phyloP scores from a whole-genome alignment of 2,888 invertebrate species.

The Silvanus unidentatus region DNA sequence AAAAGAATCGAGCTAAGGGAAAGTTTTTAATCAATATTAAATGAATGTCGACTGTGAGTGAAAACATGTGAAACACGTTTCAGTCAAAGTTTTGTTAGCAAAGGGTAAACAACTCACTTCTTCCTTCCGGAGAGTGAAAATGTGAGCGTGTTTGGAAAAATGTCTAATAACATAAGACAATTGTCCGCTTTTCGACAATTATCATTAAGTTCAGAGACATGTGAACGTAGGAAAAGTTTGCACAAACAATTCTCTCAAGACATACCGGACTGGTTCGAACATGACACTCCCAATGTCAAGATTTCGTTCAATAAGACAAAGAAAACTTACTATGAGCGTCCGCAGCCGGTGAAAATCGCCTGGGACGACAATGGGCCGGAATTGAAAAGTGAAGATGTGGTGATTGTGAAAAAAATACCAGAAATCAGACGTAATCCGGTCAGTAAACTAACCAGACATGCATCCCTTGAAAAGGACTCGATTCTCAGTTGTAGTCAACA shows the following conservation, averaged over 20 bases:
- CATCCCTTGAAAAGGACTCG: constrained; percentile 36
- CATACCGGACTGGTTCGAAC: constrained; percentile 21
- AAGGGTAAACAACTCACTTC: constrained; percentile 30
- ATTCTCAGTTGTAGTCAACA: constrained; percentile 48
- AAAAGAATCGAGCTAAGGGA: constrained; percentile 36
- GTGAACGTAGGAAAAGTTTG: constrained; percentile 27
- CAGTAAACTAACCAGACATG: constrained; percentile 30
- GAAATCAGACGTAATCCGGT: constrained; percentile 29
- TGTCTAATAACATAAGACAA: constrained; percentile 24
- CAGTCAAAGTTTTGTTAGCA: constrained; percentile 41
- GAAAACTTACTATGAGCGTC: constrained; percentile 20
- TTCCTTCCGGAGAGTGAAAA: constrained; percentile 6
- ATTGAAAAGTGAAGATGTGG: constrained; percentile 29
- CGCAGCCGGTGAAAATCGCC: constrained; percentile 29
- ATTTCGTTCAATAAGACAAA: constrained; percentile 24
- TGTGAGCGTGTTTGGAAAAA: neutral
- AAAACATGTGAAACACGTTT: constrained; percentile 38
- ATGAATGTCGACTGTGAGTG: constrained; percentile 37
- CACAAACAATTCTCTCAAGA: constrained; percentile 41
- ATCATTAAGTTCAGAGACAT: constrained; percentile 32
- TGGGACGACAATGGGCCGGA: constrained; percentile 22
- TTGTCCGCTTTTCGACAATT: constrained; percentile 39
- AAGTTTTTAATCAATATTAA: constrained; percentile 46
- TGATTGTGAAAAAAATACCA: constrained; percentile 38
- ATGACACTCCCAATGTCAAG: constrained; percentile 15